Conservation (phyloP, 2,888 invertebrate species). For the Mesorhabditis sp. region DNA sequence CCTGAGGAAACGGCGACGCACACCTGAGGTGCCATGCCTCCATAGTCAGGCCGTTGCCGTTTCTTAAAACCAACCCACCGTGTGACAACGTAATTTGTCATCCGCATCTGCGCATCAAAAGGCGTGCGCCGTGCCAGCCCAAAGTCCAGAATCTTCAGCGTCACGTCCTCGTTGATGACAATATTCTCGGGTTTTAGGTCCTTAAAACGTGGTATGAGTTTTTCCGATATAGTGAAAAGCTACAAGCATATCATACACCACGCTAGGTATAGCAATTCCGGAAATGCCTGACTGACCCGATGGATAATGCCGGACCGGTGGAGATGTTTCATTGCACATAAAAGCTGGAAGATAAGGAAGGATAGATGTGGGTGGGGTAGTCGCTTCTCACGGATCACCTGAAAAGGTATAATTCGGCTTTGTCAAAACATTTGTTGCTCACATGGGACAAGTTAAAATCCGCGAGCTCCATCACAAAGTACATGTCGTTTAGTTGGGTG, state of each 20-base stretch:
- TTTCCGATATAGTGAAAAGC: too few species aligned
- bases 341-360: background rate
- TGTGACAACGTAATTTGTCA: background rate
- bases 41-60: background rate
- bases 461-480: background rate
- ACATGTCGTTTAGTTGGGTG: background rate
- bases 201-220: background rate
- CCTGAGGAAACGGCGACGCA: too few species aligned
- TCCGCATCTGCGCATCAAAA: constrained; percentile 1
- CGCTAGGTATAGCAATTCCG: background rate
- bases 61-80: background rate
- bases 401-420: background rate
- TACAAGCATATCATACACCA: background rate
- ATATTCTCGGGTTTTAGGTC: constrained; percentile 4
- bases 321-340: background rate
- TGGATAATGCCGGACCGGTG: background rate
- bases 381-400: constrained; percentile 1
- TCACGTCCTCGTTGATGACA: constrained; percentile 4
- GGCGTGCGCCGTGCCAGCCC: background rate
- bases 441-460: background rate
- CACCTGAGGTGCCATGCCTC: too few species aligned
- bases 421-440: background rate
- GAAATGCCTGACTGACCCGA: background rate
- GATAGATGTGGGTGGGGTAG: background rate
- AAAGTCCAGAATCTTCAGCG: constrained; percentile 4